Evolutionary conservation across 2,797 vertebrate genomes (phyloP), one percentile per base, ranked within the genome.

Genomic region (Cuniculus paca): DNA sequence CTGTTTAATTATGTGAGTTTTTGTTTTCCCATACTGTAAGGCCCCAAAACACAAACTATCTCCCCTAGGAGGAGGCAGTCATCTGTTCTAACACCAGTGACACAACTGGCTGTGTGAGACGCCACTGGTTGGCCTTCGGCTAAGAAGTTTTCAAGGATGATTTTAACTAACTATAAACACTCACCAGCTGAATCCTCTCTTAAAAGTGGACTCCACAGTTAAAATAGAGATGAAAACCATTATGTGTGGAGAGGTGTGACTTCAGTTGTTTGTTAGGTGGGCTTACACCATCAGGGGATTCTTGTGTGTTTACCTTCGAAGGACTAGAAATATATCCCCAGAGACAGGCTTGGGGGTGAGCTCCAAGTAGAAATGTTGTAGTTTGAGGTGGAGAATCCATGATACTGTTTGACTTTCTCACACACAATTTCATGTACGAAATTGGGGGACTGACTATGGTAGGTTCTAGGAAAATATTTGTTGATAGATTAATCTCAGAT

Each of bases 381-480:
- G 60, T 63, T 81, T 85, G 54, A 42, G 4, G 36, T 84, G 50
- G 34, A 28, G 45, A 89, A 31, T 70, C n/a, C 10, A 50, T 17
- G 77, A 78, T 58, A 75, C 54, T 78, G 11, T 91, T 91, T 83
- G 54, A 88, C 75, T 93, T 94, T 93, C 68, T 94, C 85, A 82
- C 4, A 5, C 85, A 65, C 0, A 7, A 16, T 75, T 95, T 72
- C 93, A 56, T 91, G 52, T 82, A 78, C 50, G 28, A 74, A 95
- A 58, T 48, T 61, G 86, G 91, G 9, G 28, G 42, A 89, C 78
- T 79, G 36, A 36, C 52, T 72, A 6, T 78, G 78, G 39, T 87
- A 93, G 70, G 9, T 90, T 93, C 72, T 93, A 88, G 77, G 79
- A 94, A 65, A 93, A 54, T 95, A 78, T 92, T 95, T 95, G 89